phyloP scores from a whole-genome alignment of 2,113 vertebrate species.

The Alectura lathami region DNA sequence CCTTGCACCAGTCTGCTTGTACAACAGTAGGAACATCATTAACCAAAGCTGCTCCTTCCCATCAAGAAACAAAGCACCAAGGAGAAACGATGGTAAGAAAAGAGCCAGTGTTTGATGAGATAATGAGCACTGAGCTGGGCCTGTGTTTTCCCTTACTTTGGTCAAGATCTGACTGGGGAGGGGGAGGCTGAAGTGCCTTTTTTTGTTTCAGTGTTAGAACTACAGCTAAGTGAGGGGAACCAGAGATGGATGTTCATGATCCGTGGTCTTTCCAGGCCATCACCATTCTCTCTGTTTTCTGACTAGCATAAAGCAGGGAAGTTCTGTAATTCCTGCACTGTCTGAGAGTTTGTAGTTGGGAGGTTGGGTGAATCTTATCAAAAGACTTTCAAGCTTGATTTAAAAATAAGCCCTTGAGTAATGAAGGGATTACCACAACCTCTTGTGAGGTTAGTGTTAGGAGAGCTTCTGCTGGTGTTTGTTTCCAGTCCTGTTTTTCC shows the following conservation, averaged over 20 bases:
- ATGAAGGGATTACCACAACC: neutral
- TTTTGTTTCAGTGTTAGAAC: neutral
- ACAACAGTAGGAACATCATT: constrained; percentile 44
- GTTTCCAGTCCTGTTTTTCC: neutral
- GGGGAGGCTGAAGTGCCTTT: neutral
- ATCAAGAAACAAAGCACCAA: neutral
- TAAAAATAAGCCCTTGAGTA: neutral
- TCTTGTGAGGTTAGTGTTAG: neutral
- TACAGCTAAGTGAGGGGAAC: neutral
- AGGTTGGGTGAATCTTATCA: neutral
- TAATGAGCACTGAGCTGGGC: neutral
- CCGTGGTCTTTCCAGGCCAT: neutral
- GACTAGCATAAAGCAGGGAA: neutral
- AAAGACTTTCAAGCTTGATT: neutral
- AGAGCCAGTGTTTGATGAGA: neutral
- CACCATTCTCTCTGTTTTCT: neutral
- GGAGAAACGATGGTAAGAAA: constrained; percentile 11
- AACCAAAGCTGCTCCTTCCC: constrained; percentile 33
- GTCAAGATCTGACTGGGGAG: neutral
- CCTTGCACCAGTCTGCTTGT: neutral
- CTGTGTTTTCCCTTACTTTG: neutral
- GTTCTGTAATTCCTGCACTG: neutral
- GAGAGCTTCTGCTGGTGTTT: neutral
- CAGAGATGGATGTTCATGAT: neutral
- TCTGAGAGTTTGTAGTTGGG: neutral